Conservation (phyloP, 2,113 vertebrate genomes). For the Pteropus alecto region DNA sequence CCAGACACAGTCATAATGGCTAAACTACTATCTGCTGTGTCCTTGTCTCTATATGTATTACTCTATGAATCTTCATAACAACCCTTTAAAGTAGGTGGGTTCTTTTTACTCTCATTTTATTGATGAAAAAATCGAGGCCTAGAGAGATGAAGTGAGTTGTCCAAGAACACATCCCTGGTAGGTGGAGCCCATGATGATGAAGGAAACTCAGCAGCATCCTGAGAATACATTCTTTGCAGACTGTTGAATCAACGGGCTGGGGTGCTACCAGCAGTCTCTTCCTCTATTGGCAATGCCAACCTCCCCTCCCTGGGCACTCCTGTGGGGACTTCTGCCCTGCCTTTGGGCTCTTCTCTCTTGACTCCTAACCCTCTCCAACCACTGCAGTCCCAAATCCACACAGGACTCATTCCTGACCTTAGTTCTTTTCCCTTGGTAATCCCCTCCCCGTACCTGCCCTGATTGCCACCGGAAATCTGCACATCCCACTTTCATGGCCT, state of each 20-base stretch:
- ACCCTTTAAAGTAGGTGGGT: neutral
- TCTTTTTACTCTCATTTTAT: neutral
- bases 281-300: too few species aligned
- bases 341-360: neutral
- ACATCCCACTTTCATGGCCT: neutral
- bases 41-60: neutral
- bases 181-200: neutral
- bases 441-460: rapidly evolving
- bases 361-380: rapidly evolving
- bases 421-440: neutral
- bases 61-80: neutral
- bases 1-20: neutral
- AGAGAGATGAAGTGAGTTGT: neutral
- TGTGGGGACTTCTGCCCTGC: neutral
- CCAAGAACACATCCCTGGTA: neutral
- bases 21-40: rapidly evolving
- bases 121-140: neutral
- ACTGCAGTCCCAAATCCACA: neutral
- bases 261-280: neutral
- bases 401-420: neutral
- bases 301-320: neutral
- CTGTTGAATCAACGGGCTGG: neutral
- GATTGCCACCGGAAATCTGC: neutral
- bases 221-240: neutral
- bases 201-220: neutral